Percentiles rank a stretch among this genome's conserved stretches.
Evolutionary conservation across 2,797 vertebrate species (phyloP).

Genomic region (Urosaurus nigricauda): DNA sequence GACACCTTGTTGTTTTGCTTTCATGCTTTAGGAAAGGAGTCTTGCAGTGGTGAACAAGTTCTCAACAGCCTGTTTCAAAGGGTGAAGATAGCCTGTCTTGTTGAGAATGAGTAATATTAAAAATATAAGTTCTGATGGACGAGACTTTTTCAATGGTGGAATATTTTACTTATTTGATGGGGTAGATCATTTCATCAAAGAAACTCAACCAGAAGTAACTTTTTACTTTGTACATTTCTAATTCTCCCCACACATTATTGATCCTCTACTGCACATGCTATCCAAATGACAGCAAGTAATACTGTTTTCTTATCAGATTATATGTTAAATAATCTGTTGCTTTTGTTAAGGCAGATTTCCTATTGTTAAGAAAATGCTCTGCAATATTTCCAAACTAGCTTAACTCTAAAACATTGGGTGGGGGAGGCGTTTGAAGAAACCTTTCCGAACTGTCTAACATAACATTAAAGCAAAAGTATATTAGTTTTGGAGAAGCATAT

Average conservation of each 20-base stretch:
- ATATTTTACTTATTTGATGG: background rate
- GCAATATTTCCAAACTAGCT: constrained; percentile 42
- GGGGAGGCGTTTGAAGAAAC: background rate
- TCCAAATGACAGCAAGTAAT: constrained; percentile 21
- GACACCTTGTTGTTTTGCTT: too few relatives aligned
- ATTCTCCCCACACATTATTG: background rate
- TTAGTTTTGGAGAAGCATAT: constrained; percentile 69
- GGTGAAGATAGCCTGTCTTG: too few relatives aligned
- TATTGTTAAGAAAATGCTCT: constrained; percentile 54
- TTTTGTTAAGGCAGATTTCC: background rate
- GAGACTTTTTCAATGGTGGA: background rate
- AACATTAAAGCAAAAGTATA: constrained; percentile 64
- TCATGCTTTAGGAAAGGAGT: too few relatives aligned
- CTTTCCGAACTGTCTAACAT: constrained; percentile 60
- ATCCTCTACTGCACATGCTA: background rate
- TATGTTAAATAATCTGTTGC: constrained; percentile 51
- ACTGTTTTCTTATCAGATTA: constrained; percentile 30
- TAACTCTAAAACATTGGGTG: constrained; percentile 48
- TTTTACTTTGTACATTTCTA: background rate
- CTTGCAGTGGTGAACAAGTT: too few relatives aligned
- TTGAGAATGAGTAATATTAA: background rate
- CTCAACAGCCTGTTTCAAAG: too few relatives aligned
- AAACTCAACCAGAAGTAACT: background rate
- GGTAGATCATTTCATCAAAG: constrained; percentile 4
- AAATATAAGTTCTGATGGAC: background rate